Conservation (phyloP, 2,888 invertebrate species). For the Thymelicus lineola region DNA sequence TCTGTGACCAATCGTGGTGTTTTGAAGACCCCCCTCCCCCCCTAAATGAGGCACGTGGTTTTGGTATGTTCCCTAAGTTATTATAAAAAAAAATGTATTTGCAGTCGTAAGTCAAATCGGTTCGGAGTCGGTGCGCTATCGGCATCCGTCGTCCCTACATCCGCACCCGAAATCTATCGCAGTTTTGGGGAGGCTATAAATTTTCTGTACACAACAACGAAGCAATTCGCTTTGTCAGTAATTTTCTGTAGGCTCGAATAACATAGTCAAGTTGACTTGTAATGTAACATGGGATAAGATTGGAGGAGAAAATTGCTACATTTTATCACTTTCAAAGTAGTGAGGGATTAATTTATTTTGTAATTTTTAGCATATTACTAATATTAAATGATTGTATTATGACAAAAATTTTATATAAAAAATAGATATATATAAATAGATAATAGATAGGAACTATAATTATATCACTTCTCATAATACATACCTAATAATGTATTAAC, state of each 20-base stretch:
- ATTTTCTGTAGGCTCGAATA: conserved; percentile 32
- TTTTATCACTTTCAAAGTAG: background rate
- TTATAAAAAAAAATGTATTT: no score
- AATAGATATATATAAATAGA: no score
- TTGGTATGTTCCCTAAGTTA: no score
- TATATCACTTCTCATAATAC: no score
- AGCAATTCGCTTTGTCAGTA: conserved; percentile 53
- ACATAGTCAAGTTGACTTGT: conserved; percentile 23
- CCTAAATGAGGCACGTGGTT: no score
- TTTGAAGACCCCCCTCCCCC: no score
- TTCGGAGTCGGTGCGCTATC: background rate
- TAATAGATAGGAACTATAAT: no score
- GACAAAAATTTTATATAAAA: no score
- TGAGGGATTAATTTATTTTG: background rate
- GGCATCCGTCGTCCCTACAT: background rate
- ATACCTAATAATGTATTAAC: no score
- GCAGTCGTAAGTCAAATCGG: no score
- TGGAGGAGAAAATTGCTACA: conserved; percentile 5
- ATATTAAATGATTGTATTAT: no score
- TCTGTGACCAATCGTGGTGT: no score
- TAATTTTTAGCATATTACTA: background rate
- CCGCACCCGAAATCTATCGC: conserved; percentile 42
- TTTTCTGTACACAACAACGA: conserved; percentile 50
- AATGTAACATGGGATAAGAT: conserved; percentile 11
- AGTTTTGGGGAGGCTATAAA: conserved; percentile 56